These are phyloP conservation scores for Cerceris ruficornis DNA, from an alignment of 2,888 invertebrate species.

Conservation along the genomic window DNA sequence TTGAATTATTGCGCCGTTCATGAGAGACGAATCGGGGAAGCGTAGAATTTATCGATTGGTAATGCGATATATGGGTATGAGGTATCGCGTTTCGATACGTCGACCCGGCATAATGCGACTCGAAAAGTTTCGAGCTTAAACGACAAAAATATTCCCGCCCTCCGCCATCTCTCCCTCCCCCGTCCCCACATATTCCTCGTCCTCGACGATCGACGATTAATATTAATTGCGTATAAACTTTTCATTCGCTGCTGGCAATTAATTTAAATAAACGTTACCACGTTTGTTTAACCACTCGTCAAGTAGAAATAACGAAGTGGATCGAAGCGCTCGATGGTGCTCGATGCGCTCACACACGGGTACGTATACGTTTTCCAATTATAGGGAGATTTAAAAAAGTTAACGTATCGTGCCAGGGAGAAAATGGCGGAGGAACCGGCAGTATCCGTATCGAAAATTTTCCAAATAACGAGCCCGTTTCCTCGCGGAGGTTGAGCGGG, in stretches of 20 bases:
- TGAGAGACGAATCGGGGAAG: background rate
- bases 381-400: too few relatives aligned
- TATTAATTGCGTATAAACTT: background rate
- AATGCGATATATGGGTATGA: background rate
- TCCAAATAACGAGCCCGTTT: constrained; percentile 12
- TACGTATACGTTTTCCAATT: too few relatives aligned
- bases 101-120: background rate
- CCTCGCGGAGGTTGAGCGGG: background rate
- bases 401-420: too few relatives aligned
- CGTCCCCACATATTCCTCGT: background rate
- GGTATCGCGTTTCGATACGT: background rate
- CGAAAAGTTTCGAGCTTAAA: background rate
- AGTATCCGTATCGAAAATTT: constrained; percentile 18
- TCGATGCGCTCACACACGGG: too few relatives aligned
- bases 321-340: background rate
- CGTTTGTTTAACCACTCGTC: background rate
- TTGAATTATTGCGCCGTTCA: constrained; percentile 17
- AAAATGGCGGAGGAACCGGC: background rate
- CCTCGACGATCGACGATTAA: background rate
- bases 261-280: background rate
- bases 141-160: background rate
- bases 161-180: background rate
- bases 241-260: background rate
- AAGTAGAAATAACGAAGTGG: background rate
- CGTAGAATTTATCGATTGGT: background rate